Evolutionary conservation across 30 jellyfish, hydroid and myxozoan species (phyloP), one percentile per base, ranked within the genome.

Genomic region (Pseudorhiza aurosa): DNA sequence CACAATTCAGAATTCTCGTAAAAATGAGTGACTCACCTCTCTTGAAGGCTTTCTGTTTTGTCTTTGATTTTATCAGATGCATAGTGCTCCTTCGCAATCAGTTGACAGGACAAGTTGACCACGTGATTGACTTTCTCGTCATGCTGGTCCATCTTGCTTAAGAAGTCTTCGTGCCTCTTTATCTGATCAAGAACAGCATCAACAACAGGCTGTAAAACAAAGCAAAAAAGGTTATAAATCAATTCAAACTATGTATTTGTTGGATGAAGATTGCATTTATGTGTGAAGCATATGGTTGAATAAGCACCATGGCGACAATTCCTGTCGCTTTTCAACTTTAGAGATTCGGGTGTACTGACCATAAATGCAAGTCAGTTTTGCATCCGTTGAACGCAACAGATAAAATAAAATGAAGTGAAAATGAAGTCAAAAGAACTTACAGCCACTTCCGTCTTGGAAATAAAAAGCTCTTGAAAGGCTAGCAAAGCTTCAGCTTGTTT

Each of bases 401-500:
- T n/a, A n/a, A n/a, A 14, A 14, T 27, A 8, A 11, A 12, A 46
- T 12, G 60, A 46, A 46, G 4, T 6, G 60, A 46, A 46, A 3
- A 27, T 3, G 21, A 14, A 12, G 60, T 11, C 14, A 36, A 11
- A n/a, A 30, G 39, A 7, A 77, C 98, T 46, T 73, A 93, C 98
- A 28, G 99, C 88, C 2, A 71, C 88, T 51, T 72, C 96, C 59
- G 75, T 96, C 32, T 83, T 87, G 22, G 99, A 93, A 17, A 93
- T 65, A 88, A 77, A 93, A 21, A 93, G 88, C 47, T 93, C 99
- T 81, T 93, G 99, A 55, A 79, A 97, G 9, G 97, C 94, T 32
- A 93, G 95, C 45, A 93, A 51, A 7, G 97, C 97, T 76, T 93
- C 99, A 1, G 96, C 93, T 82, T 93, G 99, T 55, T 93, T 93